These are phyloP conservation scores for Gavia stellata DNA, from an alignment of 2,113 vertebrate genomes.

Conservation along the genomic window DNA sequence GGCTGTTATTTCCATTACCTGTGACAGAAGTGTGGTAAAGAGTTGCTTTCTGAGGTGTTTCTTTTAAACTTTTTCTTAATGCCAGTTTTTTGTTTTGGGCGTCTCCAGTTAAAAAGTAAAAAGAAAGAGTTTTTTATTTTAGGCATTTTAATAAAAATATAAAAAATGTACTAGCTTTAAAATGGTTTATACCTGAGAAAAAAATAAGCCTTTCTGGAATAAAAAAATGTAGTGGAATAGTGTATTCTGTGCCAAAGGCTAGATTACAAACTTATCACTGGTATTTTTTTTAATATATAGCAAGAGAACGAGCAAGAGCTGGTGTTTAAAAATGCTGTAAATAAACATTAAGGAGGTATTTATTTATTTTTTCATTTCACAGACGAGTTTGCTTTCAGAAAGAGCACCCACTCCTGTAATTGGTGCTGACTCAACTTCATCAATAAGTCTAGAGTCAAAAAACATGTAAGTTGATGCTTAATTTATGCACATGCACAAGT, in stretches of 20 bases:
- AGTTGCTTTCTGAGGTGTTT: not conserved
- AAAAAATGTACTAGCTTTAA: not conserved
- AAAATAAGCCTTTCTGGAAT: not conserved
- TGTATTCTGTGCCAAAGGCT: not conserved
- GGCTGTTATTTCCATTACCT: not conserved
- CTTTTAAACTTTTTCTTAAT: not conserved
- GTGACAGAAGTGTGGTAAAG: not conserved
- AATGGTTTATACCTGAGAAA: not conserved
- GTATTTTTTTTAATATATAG: not conserved
- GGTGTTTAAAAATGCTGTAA: not conserved
- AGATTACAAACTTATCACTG: not conserved
- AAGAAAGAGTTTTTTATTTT: not conserved
- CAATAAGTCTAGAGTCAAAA: constrained; percentile 71
- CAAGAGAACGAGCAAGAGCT: not conserved
- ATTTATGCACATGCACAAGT: not conserved
- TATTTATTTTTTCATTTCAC: not conserved
- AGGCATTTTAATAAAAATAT: not conserved
- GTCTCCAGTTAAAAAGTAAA: not conserved
- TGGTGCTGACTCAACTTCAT: constrained; percentile 53
- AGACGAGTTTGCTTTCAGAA: constrained; percentile 81
- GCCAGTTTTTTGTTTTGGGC: not conserved
- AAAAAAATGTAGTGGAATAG: not conserved
- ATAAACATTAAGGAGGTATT: not conserved
- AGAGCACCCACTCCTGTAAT: constrained; percentile 80
- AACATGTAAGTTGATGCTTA: constrained; percentile 70